Conservation (phyloP, 1,140 invertebrate genomes). For the Drosophila lowei region DNA sequence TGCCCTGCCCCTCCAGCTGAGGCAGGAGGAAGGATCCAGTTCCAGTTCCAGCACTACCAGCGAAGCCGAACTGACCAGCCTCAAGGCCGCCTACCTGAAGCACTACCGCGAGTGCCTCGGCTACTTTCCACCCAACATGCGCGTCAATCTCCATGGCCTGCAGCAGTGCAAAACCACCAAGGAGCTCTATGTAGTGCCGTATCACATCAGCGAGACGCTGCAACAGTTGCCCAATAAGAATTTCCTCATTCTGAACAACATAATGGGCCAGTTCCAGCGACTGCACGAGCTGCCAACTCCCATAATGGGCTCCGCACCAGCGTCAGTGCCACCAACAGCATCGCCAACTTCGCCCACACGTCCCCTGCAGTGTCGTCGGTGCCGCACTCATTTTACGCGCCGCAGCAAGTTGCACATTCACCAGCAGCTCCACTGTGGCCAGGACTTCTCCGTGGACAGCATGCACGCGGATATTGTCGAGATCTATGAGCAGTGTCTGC, state of each 20-base stretch:
- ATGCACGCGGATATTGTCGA: constrained; percentile 68
- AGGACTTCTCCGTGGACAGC: constrained; percentile 64
- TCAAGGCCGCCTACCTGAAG: constrained; percentile 56
- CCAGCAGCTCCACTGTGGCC: constrained; percentile 58
- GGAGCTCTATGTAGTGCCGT: constrained; percentile 62
- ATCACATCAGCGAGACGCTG: constrained; percentile 62
- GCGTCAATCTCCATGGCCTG: constrained; percentile 59
- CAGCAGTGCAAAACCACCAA: constrained; percentile 65
- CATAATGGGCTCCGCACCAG: constrained; percentile 5
- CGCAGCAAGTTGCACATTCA: constrained; percentile 56
- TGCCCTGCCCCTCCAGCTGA: constrained; percentile 41
- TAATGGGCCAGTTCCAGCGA: constrained; percentile 55
- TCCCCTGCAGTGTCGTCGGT: constrained; percentile 43
- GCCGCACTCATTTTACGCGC: constrained; percentile 35
- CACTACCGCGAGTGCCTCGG: constrained; percentile 59
- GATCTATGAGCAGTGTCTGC: constrained; percentile 66
- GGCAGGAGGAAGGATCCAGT: constrained; percentile 11
- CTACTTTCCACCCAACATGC: constrained; percentile 63
- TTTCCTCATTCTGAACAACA: constrained; percentile 63
- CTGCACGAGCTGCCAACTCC: constrained; percentile 50
- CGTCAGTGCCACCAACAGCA: background rate
- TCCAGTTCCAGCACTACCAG: constrained; percentile 6
- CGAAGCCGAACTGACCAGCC: constrained; percentile 39
- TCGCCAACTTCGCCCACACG: constrained; percentile 2
- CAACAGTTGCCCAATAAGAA: constrained; percentile 58